phyloP scores from a whole-genome alignment of 2,888 invertebrate genomes.

The Amorpha juglandis region DNA sequence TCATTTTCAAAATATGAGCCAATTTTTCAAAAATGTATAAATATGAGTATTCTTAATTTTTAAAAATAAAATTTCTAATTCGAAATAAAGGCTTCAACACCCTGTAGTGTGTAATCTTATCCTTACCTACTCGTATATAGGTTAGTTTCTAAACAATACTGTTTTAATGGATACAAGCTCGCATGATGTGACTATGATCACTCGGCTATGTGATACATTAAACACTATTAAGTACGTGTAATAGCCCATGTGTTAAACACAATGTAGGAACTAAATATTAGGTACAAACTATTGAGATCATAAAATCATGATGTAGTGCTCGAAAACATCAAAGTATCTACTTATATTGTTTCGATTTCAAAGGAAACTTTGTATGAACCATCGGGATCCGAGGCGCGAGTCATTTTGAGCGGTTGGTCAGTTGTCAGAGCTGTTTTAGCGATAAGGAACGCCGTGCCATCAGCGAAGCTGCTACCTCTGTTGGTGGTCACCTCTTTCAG shows the following conservation, averaged over 20 bases:
- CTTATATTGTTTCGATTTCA: constrained; percentile 36
- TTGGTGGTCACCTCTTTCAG: constrained; percentile 69
- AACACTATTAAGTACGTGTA: not conserved
- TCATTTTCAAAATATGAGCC: not conserved
- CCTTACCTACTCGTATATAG: not conserved
- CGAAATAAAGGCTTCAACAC: constrained; percentile 25
- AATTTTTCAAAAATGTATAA: constrained; percentile 2
- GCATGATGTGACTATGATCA: not conserved
- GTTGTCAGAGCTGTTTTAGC: constrained; percentile 52
- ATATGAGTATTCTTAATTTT: constrained; percentile 28
- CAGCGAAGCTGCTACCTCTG: constrained; percentile 68
- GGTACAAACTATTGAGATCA: constrained; percentile 11
- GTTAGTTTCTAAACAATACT: no score
- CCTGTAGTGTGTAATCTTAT: constrained; percentile 23
- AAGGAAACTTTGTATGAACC: constrained; percentile 64
- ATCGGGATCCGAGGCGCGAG: constrained; percentile 60
- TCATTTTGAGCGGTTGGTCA: constrained; percentile 58
- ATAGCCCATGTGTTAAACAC: not conserved
- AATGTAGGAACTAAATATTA: constrained; percentile 15
- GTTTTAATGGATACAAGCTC: constrained; percentile 3
- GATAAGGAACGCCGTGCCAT: constrained; percentile 75
- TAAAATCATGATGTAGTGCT: not conserved
- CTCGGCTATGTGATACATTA: not conserved
- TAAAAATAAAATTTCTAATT: constrained; percentile 20
- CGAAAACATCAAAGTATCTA: not conserved